Evolutionary conservation across 2,888 invertebrate genomes (phyloP).

Genomic region (Macropis europaea): DNA sequence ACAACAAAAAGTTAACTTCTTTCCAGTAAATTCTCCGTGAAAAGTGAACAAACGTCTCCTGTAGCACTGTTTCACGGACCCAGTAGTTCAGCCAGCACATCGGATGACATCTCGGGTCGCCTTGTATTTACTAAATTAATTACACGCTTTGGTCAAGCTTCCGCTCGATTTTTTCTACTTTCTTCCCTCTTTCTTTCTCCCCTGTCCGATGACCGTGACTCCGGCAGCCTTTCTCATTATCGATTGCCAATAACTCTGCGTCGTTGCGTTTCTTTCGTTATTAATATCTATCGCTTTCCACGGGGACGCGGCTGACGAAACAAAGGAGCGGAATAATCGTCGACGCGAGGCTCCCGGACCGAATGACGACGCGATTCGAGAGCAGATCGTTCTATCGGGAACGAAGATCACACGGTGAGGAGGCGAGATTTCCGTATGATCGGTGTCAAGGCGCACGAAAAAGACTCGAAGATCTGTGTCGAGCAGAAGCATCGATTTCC

Average conservation of each 20-base stretch:
- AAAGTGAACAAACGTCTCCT: too few species aligned
- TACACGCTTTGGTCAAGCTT: too few species aligned
- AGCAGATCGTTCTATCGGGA: neutral
- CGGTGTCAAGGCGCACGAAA: conserved; percentile 14
- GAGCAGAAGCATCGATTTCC: conserved; percentile 28
- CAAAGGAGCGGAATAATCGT: neutral
- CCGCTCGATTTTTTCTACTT: too few species aligned
- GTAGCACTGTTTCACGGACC: too few species aligned
- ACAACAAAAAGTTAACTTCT: too few species aligned
- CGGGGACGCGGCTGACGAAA: neutral
- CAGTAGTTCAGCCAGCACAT: too few species aligned
- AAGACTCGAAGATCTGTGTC: conserved; percentile 9
- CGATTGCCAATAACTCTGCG: conserved; percentile 14
- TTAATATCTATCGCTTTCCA: conserved; percentile 11
- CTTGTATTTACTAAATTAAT: too few species aligned
- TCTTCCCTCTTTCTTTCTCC: neutral
- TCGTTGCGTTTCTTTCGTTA: conserved; percentile 7
- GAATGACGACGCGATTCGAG: conserved; percentile 10
- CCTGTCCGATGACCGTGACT: neutral
- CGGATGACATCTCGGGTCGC: too few species aligned
- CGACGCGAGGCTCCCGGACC: neutral
- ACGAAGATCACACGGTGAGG: neutral
- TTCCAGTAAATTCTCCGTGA: too few species aligned
- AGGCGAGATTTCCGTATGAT: conserved; percentile 6
- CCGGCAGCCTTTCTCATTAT: neutral